A percentile compares a stretch with the other conserved stretches of the same genome.
Conservation (phyloP, 2,888 invertebrate species). For the Macrophya annulata region DNA sequence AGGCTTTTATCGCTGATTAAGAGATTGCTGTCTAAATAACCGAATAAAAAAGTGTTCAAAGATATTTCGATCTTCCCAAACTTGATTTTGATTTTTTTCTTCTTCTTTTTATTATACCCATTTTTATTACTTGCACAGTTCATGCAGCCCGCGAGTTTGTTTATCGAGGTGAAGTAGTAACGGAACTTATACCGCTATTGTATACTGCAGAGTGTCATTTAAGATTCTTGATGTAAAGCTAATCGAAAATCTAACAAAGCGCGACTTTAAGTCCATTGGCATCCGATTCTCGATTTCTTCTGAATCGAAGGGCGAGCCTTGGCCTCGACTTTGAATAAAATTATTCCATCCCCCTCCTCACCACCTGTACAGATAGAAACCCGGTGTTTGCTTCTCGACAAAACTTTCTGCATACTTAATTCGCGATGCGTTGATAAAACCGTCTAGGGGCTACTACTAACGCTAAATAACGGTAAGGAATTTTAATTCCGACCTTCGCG, state of each 20-base stretch:
- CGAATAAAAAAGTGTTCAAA: neutral
- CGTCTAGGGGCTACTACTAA: neutral
- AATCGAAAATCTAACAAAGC: neutral
- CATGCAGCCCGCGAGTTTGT: neutral
- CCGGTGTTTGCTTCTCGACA: neutral
- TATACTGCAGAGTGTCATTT: neutral
- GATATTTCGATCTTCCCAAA: neutral
- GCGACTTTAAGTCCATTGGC: neutral
- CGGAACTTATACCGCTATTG: neutral
- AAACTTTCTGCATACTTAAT: slow-evolving; percentile 51
- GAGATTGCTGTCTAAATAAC: too few species aligned
- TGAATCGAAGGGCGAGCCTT: slow-evolving; percentile 37
- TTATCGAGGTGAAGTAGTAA: neutral
- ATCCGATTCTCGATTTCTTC: slow-evolving; percentile 41
- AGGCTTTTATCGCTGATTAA: neutral
- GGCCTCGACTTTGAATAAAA: slow-evolving; percentile 46
- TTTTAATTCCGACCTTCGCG: slow-evolving; percentile 38
- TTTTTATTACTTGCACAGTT: neutral
- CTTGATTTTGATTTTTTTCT: neutral
- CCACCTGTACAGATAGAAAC: slow-evolving; percentile 23
- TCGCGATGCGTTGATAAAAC: slow-evolving; percentile 46
- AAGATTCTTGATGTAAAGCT: neutral
- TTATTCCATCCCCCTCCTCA: slow-evolving; percentile 24
- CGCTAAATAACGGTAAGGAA: slow-evolving; percentile 46
- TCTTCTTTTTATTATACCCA: neutral